A percentile compares a stretch with the other conserved stretches of the same genome.
Evolutionary conservation across 2,113 vertebrate genomes (phyloP).

Genomic region (Hemicordylus capensis): DNA sequence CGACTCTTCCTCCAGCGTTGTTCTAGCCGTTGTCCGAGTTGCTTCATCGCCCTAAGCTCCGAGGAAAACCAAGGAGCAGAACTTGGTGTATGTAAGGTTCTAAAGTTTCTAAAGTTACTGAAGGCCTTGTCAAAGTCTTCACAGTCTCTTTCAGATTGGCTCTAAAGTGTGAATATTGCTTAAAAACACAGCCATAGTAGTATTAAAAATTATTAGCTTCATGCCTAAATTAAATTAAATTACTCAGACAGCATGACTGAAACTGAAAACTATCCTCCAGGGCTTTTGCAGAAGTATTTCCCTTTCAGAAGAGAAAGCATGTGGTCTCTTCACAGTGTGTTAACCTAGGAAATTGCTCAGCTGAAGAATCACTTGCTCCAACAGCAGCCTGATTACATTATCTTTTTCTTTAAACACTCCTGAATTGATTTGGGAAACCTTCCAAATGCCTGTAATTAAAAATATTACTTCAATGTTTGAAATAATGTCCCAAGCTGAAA

Average conservation of each 20-base stretch:
- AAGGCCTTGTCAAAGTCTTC: background rate
- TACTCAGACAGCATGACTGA: slow-evolving; percentile 16
- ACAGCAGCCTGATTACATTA: background rate
- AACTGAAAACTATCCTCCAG: slow-evolving; percentile 35
- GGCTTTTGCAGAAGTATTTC: slow-evolving; percentile 27
- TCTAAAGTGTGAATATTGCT: background rate
- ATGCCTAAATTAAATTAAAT: background rate
- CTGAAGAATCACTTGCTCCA: slow-evolving; percentile 10
- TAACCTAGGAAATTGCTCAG: background rate
- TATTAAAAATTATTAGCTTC: slow-evolving; percentile 8
- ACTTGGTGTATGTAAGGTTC: no score
- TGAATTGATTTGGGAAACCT: slow-evolving; percentile 7
- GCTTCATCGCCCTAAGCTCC: no score
- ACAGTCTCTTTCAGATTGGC: background rate
- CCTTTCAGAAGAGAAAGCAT: slow-evolving; percentile 4
- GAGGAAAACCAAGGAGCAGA: no score
- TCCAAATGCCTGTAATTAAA: slow-evolving; percentile 10
- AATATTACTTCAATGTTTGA: slow-evolving; percentile 20
- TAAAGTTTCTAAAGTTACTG: no score
- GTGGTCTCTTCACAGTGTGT: background rate
- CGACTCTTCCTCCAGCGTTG: no score
- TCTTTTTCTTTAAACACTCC: background rate
- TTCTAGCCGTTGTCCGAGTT: no score
- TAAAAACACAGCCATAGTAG: background rate
- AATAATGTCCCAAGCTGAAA: slow-evolving; percentile 7